Percentiles rank a stretch among this genome's conserved stretches.
These are phyloP conservation scores for Cheumatopsyche charites DNA, from an alignment of 1,140 invertebrate genomes.

Conservation along the genomic window DNA sequence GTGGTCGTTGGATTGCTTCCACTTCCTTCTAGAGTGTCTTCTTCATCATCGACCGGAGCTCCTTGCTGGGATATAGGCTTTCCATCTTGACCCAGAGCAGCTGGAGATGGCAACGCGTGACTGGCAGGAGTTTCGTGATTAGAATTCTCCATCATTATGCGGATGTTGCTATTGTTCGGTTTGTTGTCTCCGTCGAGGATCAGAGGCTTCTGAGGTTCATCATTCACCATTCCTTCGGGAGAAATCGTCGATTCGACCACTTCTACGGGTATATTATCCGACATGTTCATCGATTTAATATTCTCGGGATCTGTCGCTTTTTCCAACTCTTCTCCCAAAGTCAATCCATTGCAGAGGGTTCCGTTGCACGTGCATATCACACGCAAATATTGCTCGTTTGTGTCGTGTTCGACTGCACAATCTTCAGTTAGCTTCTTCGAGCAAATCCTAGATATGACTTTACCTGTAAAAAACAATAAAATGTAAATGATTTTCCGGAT, in stretches of 20 bases:
- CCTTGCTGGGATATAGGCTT: slow-evolving; percentile 36
- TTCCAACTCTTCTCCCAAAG: slow-evolving; percentile 3
- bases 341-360: slow-evolving; percentile 59
- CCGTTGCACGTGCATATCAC: slow-evolving; percentile 59
- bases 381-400: slow-evolving; percentile 54
- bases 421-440: slow-evolving; percentile 59
- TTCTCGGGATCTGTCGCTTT: slow-evolving; percentile 5
- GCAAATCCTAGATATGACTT: slow-evolving; percentile 57
- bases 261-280: neutral
- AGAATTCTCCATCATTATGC: neutral
- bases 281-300: neutral
- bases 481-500: slow-evolving; percentile 27
- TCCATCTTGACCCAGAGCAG: slow-evolving; percentile 44
- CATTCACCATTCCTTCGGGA: slow-evolving; percentile 16
- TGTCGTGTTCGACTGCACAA: slow-evolving; percentile 52
- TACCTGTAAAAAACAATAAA: slow-evolving; percentile 51
- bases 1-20: slow-evolving; percentile 33
- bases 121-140: slow-evolving; percentile 16
- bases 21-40: slow-evolving; percentile 46
- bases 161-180: neutral
- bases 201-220: neutral
- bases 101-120: slow-evolving; percentile 40
- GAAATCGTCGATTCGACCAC: slow-evolving; percentile 21
- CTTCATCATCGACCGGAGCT: slow-evolving; percentile 46
- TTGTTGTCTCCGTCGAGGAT: slow-evolving; percentile 4